Conservation (phyloP, 2,888 invertebrate species). For the Lathronympha strigana region DNA sequence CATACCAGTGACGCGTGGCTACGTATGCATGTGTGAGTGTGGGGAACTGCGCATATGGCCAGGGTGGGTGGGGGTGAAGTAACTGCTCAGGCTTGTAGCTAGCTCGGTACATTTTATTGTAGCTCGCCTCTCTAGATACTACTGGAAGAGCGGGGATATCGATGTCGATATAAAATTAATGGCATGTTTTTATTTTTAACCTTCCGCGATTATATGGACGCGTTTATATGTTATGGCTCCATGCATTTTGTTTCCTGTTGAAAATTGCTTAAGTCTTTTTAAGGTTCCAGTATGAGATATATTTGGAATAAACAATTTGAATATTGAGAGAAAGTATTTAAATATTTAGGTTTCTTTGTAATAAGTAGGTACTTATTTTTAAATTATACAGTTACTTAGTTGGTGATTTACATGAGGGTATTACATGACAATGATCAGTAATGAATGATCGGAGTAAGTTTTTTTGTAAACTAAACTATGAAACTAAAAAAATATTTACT, state of each 20-base stretch:
- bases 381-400: too few species aligned
- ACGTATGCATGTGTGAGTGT: conserved; percentile 64
- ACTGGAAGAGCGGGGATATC: conserved; percentile 68
- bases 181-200: conserved; percentile 65
- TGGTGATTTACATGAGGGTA: too few species aligned
- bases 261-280: conserved; percentile 7
- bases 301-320: too few species aligned
- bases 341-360: too few species aligned
- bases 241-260: conserved; percentile 53
- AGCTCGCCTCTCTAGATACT: conserved; percentile 80
- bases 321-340: too few species aligned
- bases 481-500: too few species aligned
- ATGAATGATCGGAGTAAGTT: too few species aligned
- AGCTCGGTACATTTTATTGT: conserved; percentile 83
- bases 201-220: conserved; percentile 56
- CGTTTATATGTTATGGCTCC: conserved; percentile 61
- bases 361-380: too few species aligned
- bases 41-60: conserved; percentile 74
- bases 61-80: conserved; percentile 60
- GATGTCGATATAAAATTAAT: conserved; percentile 76
- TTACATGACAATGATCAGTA: too few species aligned
- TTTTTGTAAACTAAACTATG: too few species aligned
- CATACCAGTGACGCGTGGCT: conserved; percentile 68
- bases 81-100: conserved; percentile 82
- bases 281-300: too few species aligned